Conservation (phyloP, 2,113 vertebrate genomes). For the Myiozetetes cayanensis region DNA sequence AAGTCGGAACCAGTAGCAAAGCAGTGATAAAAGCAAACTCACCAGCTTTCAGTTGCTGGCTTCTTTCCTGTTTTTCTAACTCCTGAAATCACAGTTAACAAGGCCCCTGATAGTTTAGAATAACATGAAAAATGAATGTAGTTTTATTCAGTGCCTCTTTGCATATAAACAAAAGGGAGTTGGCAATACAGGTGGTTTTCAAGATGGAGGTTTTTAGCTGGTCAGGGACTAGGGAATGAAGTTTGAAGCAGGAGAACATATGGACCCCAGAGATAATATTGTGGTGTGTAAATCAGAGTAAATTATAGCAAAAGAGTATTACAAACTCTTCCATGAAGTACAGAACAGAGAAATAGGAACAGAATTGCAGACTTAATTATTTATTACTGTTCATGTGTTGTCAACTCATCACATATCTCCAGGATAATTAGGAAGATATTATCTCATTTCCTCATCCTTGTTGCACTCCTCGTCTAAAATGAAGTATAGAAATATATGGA, state of each 20-base stretch:
- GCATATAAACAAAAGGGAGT: background rate
- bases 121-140: background rate
- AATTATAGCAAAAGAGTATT: background rate
- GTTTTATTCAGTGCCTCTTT: background rate
- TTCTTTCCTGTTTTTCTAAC: background rate
- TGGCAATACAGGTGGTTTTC: background rate
- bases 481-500: background rate
- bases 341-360: background rate
- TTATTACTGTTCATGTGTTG: background rate
- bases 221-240: background rate
- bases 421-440: background rate
- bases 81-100: constrained; percentile 1
- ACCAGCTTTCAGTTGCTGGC: background rate
- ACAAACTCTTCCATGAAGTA: background rate
- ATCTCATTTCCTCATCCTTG: background rate
- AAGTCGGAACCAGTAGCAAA: background rate
- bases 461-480: background rate
- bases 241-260: background rate
- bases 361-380: background rate
- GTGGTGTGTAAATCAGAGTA: background rate
- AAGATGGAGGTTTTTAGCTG: background rate
- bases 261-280: background rate
- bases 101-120: background rate
- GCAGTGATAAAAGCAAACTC: background rate
- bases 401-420: background rate